Conservation (phyloP, 1,140 invertebrate genomes). For the Pseudomyrmex concolor region DNA sequence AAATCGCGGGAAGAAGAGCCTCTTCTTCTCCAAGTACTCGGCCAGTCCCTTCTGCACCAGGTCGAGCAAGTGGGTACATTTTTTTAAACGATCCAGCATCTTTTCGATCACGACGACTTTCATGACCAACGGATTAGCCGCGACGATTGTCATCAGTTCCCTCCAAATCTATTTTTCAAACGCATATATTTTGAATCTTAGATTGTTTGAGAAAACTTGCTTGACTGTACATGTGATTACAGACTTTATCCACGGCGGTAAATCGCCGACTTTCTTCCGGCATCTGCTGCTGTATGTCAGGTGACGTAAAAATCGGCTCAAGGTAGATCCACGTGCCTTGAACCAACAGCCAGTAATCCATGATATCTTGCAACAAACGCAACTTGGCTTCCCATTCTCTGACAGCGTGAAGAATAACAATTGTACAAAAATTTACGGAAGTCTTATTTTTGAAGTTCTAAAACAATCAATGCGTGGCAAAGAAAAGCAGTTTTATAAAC, state of each 20-base stretch:
- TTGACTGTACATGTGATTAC: constrained; percentile 79
- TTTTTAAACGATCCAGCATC: constrained; percentile 95
- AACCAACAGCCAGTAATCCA: constrained; percentile 98
- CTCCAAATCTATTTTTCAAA: constrained; percentile 90
- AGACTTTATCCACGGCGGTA: constrained; percentile 96
- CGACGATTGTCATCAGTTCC: constrained; percentile 96
- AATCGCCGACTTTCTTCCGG: constrained; percentile 96
- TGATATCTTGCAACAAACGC: constrained; percentile 93
- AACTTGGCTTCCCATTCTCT: constrained; percentile 93
- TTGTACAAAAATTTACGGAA: too few relatives aligned
- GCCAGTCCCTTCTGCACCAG: constrained; percentile 97
- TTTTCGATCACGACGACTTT: constrained; percentile 95
- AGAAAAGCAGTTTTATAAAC: constrained; percentile 70
- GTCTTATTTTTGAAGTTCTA: too few relatives aligned
- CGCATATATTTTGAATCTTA: background rate
- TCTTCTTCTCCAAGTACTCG: constrained; percentile 97
- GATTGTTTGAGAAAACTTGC: constrained; percentile 17
- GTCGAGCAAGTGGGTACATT: constrained; percentile 94
- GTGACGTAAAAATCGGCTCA: constrained; percentile 98
- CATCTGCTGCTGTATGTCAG: constrained; percentile 98
- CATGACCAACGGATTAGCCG: constrained; percentile 92
- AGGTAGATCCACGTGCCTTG: constrained; percentile 98
- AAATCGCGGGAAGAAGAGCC: constrained; percentile 97
- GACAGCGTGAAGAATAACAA: constrained; percentile 54
- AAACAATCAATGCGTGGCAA: background rate